Evolutionary conservation across 2,797 vertebrate genomes (phyloP).

Genomic region (Rhodeus uyekii): DNA sequence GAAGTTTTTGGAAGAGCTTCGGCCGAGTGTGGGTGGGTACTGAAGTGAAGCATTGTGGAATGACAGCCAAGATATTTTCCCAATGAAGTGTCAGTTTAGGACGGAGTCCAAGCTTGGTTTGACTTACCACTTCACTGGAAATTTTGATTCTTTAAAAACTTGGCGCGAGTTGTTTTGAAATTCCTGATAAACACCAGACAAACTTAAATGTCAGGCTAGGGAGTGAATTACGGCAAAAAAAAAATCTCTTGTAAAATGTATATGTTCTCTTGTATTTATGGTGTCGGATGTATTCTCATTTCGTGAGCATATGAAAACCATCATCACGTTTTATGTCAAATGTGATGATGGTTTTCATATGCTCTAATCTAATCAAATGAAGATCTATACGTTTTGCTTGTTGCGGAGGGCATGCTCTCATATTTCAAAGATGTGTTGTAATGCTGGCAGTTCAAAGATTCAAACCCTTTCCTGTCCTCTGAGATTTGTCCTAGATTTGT

Average conservation of each 20-base stretch:
- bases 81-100: not conserved
- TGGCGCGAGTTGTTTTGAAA: not conserved
- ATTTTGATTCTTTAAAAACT: not conserved
- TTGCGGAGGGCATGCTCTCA: not conserved
- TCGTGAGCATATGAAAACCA: not conserved
- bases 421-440: conserved; percentile 3
- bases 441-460: not conserved
- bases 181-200: not conserved
- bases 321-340: not conserved
- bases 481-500: not conserved
- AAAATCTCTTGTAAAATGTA: conserved; percentile 35
- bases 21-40: conserved; percentile 82
- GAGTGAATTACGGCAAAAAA: not conserved
- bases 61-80: not conserved
- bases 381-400: not conserved
- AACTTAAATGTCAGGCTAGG: not conserved
- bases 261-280: not conserved
- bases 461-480: not conserved
- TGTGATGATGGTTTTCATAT: no score
- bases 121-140: not conserved
- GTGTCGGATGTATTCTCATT: not conserved
- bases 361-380: not conserved
- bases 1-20: conserved; percentile 85
- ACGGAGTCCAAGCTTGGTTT: not conserved
- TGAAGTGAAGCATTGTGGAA: not conserved